Evolutionary conservation across 2,113 vertebrate genomes (phyloP), one percentile per base, ranked within the genome.

Genomic region (Ictidomys tridecemlineatus): DNA sequence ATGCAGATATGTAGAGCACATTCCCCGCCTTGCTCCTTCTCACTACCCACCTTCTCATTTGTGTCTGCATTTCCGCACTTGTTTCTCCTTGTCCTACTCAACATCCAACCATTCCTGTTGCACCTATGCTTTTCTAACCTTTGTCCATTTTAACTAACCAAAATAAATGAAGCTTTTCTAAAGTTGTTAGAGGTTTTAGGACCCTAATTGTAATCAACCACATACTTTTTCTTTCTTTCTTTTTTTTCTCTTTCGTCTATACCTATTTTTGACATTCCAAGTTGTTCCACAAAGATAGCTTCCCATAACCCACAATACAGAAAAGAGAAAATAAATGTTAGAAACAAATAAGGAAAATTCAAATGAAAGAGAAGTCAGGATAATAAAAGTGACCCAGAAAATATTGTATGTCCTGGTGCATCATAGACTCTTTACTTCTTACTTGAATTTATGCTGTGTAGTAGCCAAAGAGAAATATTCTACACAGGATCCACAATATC

Each of bases 321-420:
- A 11, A 90, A 88, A 69, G 63, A 58, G 45, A 8, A 30, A 74
- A 53, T 48, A 92, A 78, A n/a, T 73, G 37, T 72, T 61, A 89
- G 6, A 93, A 84, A 14, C 3, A 84, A 32, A 34, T 92, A 65
- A 3, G 28, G 4, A 53, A 45, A 84, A 39, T 45, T 17, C 16
- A 58, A 72, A 79, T 74, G 17, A 22, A 77, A 96, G 30, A 77
- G 58, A 79, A 58, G 3, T 11, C 42, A 56, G 28, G 20, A 10
- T 45, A 26, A 72, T 87, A 45, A 74, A 79, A 53, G 3, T 11
- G 16, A 93, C 20, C 16, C 32, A 61, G 26, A 82, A 78, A 63
- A 72, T 74, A 90, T 2, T 42, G 2, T 14, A 14, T 78, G 26
- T 30, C 26, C 30, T 48, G 2, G 11, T 45, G 17, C 11, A 73